Evolutionary conservation across 2,888 invertebrate genomes (phyloP).

Genomic region (Ormyrus thymus): DNA sequence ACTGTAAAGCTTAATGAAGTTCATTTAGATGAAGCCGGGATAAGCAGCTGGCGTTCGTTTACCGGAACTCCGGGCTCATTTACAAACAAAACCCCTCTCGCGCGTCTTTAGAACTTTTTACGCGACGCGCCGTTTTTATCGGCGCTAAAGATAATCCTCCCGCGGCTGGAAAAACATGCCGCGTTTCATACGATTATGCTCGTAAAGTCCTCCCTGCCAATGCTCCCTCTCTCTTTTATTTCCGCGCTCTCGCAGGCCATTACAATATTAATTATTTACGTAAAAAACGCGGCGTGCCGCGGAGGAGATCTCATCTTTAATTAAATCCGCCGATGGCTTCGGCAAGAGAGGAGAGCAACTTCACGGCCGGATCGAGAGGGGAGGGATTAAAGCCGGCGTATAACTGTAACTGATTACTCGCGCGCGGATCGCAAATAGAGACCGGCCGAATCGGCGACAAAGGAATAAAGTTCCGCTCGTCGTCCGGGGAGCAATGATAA

Average conservation of each 20-base stretch:
- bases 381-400: slow-evolving; percentile 58
- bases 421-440: slow-evolving; percentile 32
- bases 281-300: slow-evolving; percentile 67
- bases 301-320: slow-evolving; percentile 69
- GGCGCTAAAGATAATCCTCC: slow-evolving; percentile 18
- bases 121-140: slow-evolving; percentile 17
- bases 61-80: slow-evolving; percentile 36
- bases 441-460: slow-evolving; percentile 12
- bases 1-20: slow-evolving; percentile 66
- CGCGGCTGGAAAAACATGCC: background rate
- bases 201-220: slow-evolving; percentile 48
- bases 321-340: slow-evolving; percentile 65
- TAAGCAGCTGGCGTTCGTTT: slow-evolving; percentile 55
- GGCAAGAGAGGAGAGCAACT: background rate
- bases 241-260: slow-evolving; percentile 58
- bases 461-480: background rate
- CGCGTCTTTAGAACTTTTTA: slow-evolving; percentile 23
- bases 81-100: slow-evolving; percentile 44
- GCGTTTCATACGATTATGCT: slow-evolving; percentile 40
- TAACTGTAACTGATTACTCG: slow-evolving; percentile 59
- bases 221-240: slow-evolving; percentile 56
- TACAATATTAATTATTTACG: slow-evolving; percentile 70
- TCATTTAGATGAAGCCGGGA: slow-evolving; percentile 64
- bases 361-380: slow-evolving; percentile 24
- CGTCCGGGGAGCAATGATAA: slow-evolving; percentile 8